phyloP scores from a whole-genome alignment of 2,113 vertebrate genomes.

The Colius striatus region DNA sequence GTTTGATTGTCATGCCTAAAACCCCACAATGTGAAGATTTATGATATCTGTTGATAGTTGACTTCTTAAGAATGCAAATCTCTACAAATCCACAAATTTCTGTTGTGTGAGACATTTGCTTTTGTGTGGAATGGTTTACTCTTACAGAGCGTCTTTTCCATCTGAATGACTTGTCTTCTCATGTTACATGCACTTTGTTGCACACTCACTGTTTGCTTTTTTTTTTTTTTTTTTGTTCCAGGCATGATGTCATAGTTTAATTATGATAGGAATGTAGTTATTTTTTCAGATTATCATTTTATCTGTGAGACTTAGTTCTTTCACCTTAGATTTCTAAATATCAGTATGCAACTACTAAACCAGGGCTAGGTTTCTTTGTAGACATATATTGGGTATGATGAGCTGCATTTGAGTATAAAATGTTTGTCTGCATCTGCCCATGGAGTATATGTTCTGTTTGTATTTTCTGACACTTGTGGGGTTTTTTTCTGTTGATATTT shows the following conservation, averaged over 20 bases:
- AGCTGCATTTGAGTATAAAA: background rate
- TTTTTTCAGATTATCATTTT: background rate
- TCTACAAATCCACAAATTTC: background rate
- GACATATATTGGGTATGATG: background rate
- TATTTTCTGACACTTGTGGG: background rate
- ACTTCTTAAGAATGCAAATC: background rate
- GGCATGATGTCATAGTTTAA: background rate
- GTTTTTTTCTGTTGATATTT: background rate
- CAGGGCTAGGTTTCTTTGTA: background rate
- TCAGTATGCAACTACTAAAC: background rate
- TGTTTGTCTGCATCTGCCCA: background rate
- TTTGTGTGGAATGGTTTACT: background rate
- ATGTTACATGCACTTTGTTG: conserved; percentile 29
- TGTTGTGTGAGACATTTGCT: background rate
- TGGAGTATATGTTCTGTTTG: background rate
- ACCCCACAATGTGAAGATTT: background rate
- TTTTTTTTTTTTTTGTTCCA: background rate
- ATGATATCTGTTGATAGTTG: background rate
- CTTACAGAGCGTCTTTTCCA: conserved; percentile 5
- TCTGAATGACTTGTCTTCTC: conserved; percentile 40
- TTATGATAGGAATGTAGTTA: background rate
- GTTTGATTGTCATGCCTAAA: background rate
- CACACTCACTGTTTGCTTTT: background rate
- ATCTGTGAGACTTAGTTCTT: background rate
- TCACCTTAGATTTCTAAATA: background rate